phyloP scores from a whole-genome alignment of 2,888 invertebrate species.

The Scaptomyza tumidula region DNA sequence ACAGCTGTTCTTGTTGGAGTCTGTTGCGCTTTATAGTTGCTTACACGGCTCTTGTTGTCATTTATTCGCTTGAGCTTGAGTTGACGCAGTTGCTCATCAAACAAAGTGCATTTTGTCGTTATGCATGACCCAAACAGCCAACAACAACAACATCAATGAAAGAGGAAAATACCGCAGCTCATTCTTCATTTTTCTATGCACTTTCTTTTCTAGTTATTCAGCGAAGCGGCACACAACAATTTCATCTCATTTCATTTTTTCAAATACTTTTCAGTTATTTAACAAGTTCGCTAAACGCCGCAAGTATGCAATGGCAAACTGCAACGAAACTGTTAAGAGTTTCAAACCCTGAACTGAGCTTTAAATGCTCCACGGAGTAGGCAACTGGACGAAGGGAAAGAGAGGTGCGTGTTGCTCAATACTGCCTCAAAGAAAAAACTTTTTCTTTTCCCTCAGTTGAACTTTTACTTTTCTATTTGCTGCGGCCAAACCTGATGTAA shows the following conservation, averaged over 20 bases:
- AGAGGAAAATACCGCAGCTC: constrained; percentile 34
- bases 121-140: constrained; percentile 24
- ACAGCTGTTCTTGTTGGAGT: background rate
- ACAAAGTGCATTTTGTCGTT: constrained; percentile 63
- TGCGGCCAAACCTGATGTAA: constrained; percentile 17
- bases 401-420: constrained; percentile 23
- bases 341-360: constrained; percentile 35
- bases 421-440: constrained; percentile 25
- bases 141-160: constrained; percentile 17
- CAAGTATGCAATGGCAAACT: constrained; percentile 39
- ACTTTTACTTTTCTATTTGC: constrained; percentile 26
- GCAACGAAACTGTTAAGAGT: constrained; percentile 34
- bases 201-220: constrained; percentile 10
- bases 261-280: constrained; percentile 39
- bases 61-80: constrained; percentile 2
- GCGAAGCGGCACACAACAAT: constrained; percentile 15
- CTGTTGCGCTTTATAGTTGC: constrained; percentile 6
- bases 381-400: background rate
- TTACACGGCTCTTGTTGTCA: constrained; percentile 29
- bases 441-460: constrained; percentile 12
- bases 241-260: constrained; percentile 16
- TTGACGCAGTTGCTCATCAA: constrained; percentile 48
- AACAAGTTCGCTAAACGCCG: constrained; percentile 47
- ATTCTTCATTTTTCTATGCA: constrained; percentile 15
- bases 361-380: constrained; percentile 32